phyloP scores from a whole-genome alignment of 2,113 vertebrate genomes.

The Corythornis vintsioides region DNA sequence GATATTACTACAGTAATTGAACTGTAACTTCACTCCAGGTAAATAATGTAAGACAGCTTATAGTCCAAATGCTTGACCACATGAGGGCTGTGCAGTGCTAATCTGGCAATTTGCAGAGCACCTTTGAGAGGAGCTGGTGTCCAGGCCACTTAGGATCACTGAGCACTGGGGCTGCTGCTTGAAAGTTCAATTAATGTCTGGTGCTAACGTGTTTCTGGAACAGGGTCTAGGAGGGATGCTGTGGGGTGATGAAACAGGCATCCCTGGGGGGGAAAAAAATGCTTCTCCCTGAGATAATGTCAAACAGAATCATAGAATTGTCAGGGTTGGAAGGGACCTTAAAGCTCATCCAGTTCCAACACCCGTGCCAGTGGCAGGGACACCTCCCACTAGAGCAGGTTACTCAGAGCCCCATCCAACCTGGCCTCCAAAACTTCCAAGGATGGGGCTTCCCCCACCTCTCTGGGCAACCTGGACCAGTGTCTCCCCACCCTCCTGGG shows the following conservation, averaged over 20 bases:
- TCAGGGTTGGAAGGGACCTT: too few species aligned
- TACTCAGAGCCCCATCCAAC: too few species aligned
- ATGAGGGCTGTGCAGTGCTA: neutral
- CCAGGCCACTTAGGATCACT: constrained; percentile 19
- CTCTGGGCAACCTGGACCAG: too few species aligned
- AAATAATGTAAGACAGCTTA: constrained; percentile 33
- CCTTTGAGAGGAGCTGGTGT: neutral
- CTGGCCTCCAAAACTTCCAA: too few species aligned
- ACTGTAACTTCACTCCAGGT: constrained; percentile 34
- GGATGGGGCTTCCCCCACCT: too few species aligned
- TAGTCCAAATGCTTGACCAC: neutral
- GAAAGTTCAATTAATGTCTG: neutral
- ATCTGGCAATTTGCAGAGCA: neutral
- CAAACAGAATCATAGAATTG: too few species aligned
- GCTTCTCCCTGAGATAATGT: rapidly evolving
- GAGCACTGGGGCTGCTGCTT: neutral
- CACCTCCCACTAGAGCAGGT: too few species aligned
- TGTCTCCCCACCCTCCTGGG: too few species aligned
- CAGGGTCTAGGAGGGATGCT: rapidly evolving
- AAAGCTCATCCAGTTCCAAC: too few species aligned
- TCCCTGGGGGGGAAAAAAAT: neutral
- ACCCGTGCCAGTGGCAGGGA: too few species aligned
- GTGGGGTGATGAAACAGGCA: neutral
- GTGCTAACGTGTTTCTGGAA: neutral
- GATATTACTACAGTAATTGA: constrained; percentile 50